phyloP scores from a whole-genome alignment of 1,140 invertebrate species.

The Alviniconcha marisindica region DNA sequence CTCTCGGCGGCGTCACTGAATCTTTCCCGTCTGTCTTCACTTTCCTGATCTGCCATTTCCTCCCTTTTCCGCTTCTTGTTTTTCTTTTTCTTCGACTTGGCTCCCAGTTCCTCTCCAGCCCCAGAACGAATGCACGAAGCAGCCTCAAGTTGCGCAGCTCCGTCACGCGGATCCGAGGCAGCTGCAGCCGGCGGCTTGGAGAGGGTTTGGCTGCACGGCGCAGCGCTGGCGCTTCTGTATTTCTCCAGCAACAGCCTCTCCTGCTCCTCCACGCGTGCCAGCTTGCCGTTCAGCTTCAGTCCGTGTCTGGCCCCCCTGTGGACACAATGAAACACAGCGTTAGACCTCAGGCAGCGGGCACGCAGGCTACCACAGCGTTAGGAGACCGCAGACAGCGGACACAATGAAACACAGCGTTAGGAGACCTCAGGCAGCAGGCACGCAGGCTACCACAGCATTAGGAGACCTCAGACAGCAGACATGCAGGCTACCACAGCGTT shows the following conservation, averaged over 20 bases:
- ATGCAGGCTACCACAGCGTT: no score
- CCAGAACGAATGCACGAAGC: no score
- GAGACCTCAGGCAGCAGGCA: no score
- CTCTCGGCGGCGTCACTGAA: not conserved
- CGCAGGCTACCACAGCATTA: no score
- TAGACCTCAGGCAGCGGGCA: no score
- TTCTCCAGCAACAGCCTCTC: slow-evolving; percentile 74
- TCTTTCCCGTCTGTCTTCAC: not conserved
- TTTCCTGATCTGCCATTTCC: not conserved
- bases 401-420: no score
- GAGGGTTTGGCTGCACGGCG: not conserved
- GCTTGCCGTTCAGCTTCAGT: slow-evolving; percentile 72
- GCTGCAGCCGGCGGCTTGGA: not conserved
- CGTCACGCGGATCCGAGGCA: no score
- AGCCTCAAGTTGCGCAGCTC: no score
- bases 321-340: no score
- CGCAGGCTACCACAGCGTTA: no score
- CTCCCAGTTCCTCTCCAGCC: not conserved
- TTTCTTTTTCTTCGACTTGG: slow-evolving; percentile 16
- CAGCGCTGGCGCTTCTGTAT: not conserved
- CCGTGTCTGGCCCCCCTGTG: slow-evolving; percentile 75
- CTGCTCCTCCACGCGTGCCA: slow-evolving; percentile 70
- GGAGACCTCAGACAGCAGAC: no score
- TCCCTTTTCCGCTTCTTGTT: slow-evolving; percentile 2
- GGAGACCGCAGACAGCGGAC: no score